These are phyloP conservation scores for Conops quadrifasciatus DNA, from an alignment of 2,888 invertebrate species.

Conservation along the genomic window DNA sequence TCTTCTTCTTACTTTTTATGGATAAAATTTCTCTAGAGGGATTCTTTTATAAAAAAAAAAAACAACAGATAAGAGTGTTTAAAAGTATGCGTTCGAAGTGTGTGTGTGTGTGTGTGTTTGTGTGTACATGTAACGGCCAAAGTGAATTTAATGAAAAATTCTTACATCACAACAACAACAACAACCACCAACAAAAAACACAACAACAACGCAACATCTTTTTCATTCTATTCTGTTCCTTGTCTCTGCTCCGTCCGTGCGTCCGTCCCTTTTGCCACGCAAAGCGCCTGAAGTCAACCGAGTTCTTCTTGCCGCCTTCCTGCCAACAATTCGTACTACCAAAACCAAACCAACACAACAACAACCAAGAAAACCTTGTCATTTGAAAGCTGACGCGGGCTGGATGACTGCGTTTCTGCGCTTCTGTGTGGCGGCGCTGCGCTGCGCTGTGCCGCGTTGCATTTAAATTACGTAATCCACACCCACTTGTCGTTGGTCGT, in stretches of 20 bases:
- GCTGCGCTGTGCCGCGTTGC: conserved; percentile 2
- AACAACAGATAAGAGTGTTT: no score
- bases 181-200: background rate
- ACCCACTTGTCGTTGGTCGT: conserved; percentile 14
- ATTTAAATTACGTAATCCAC: conserved; percentile 26
- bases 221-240: background rate
- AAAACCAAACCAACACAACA: background rate
- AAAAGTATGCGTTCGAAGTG: no score
- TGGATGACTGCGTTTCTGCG: background rate
- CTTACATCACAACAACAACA: conserved; percentile 8
- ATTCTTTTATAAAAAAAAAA: no score
- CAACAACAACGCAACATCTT: background rate
- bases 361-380: background rate
- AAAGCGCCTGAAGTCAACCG: no score
- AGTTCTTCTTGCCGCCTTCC: background rate
- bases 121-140: background rate
- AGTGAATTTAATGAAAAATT: conserved; percentile 11
- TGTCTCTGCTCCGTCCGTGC: background rate
- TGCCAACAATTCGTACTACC: background rate
- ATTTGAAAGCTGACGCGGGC: background rate
- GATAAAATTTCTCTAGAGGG: no score
- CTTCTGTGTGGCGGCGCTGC: background rate
- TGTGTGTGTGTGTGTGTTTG: no score
- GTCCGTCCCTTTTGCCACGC: no score
- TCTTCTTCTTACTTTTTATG: no score